Evolutionary conservation across 2,797 vertebrate species (phyloP).

Genomic region (Sardinella longiceps): DNA sequence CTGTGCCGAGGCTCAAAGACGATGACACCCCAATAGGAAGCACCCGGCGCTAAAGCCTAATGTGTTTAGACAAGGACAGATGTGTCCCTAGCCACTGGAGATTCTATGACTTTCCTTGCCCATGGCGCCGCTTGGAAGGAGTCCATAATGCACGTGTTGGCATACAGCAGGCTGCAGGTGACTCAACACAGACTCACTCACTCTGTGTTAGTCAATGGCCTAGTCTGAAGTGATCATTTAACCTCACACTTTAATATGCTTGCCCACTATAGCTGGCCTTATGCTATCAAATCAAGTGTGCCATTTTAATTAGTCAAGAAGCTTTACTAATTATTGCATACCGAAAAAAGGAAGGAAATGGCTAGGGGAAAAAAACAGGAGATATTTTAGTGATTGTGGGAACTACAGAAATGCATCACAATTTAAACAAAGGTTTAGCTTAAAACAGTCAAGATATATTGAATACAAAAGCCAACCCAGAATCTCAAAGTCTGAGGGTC

Average conservation of each 20-base stretch:
- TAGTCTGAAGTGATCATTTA: not conserved
- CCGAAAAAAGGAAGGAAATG: not conserved
- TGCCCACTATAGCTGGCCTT: not conserved
- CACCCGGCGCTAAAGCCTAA: conserved; percentile 49
- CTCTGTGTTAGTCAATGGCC: not conserved
- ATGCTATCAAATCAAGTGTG: not conserved
- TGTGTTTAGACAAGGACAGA: conserved; percentile 62
- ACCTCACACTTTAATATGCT: not conserved
- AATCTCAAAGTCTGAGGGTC: not conserved
- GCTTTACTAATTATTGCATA: conserved; percentile 7
- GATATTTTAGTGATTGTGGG: not conserved
- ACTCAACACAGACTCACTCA: not conserved
- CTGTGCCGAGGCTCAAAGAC: conserved; percentile 43
- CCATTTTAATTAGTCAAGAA: no score
- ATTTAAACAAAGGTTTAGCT: not conserved
- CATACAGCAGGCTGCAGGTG: conserved; percentile 39
- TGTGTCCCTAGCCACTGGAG: conserved; percentile 52
- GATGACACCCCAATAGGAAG: conserved; percentile 45
- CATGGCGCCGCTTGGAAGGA: conserved; percentile 17
- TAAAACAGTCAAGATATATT: not conserved
- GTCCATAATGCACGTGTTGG: not conserved
- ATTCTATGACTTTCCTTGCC: conserved; percentile 52
- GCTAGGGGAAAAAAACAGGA: not conserved
- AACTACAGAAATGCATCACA: not conserved
- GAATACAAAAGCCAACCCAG: not conserved